Evolutionary conservation across 2,888 invertebrate genomes (phyloP).

Genomic region (Zeuzera pyrina): DNA sequence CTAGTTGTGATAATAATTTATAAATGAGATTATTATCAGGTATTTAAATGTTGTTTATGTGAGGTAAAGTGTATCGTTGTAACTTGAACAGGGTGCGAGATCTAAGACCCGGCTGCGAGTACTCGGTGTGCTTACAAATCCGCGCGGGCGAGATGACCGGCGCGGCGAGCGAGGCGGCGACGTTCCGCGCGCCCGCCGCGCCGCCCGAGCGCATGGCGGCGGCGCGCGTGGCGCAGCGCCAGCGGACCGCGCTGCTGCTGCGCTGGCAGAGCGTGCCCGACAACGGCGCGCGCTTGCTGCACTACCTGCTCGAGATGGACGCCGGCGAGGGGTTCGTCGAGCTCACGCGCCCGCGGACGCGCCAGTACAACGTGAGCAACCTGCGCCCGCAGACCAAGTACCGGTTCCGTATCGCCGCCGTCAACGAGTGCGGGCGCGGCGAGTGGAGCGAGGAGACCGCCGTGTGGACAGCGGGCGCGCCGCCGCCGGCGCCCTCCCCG

Average conservation of each 20-base stretch:
- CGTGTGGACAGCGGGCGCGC: conserved; percentile 84
- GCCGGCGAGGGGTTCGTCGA: conserved; percentile 82
- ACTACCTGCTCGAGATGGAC: conserved; percentile 86
- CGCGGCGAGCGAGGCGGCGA: conserved; percentile 82
- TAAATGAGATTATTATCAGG: no score
- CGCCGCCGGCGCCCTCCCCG: conserved; percentile 84
- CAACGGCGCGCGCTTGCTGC: conserved; percentile 84
- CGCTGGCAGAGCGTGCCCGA: conserved; percentile 82
- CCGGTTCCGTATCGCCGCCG: conserved; percentile 86
- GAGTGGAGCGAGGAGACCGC: conserved; percentile 79
- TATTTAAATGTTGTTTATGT: no score
- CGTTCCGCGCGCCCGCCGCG: conserved; percentile 86
- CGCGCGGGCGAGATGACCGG: conserved; percentile 83
- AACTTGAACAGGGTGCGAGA: conserved; percentile 78
- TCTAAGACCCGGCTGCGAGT: conserved; percentile 90
- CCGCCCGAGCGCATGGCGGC: conserved; percentile 83
- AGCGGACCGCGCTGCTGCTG: conserved; percentile 79
- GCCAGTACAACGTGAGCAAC: conserved; percentile 83
- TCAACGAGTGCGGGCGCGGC: conserved; percentile 86
- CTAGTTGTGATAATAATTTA: no score
- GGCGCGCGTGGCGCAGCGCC: conserved; percentile 80
- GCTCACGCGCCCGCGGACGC: conserved; percentile 79
- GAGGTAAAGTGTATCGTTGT: no score
- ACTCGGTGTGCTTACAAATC: conserved; percentile 86
- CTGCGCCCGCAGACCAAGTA: conserved; percentile 86